Base-by-base conservation (phyloP, 2,113 vertebrate genomes). In the Entelurus aequoreus region DNA sequence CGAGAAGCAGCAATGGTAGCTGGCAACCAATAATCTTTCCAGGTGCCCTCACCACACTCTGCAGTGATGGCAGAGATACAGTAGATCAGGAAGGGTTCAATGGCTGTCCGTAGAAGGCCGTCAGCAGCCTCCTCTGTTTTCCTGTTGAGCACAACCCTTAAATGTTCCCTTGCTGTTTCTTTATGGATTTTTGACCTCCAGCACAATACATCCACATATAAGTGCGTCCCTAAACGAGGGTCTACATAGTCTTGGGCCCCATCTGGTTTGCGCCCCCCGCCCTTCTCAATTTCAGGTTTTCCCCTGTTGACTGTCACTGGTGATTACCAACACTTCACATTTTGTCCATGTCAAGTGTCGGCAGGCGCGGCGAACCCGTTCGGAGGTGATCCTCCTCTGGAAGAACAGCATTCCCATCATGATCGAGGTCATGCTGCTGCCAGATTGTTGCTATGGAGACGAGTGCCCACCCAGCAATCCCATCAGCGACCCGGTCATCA, bases 361-460 rank as follows among this genome's bases (percentile, higher is more conserved):
- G 60, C 94, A 97, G 90, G 96, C 97, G 37, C 92, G 93, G 65
- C 88, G 92, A 84, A 98, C 94, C 52, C 92, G 94, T 69, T 97
- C 97, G 48, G 94, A 98, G 87, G 93, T 98, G 74, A 86, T 94
- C 64, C 83, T 96, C 48, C 88, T 99, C 69, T 99, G 96, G 96
- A 94, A 90, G 81, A 98, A 96, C 81, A 95, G 87, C 89, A 94
- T 95, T 88, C 96, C 97, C 63, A 92, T 99, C 86, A 98, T 99
- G 97, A 94, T 99, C 66, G 96, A 99, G 89, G 95, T 99, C 87
- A 96, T 98, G 94, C 88, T 99, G 9, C 90, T 98, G 50, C 96
- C 96, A 40, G 96, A 98, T 90, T 99, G 97, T 92, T 99, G 97
- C 91, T 98, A 97, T 83, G 94, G 93, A 0, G 97, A 98, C 28